Evolutionary conservation across 2,113 vertebrate genomes (phyloP).

Genomic region (Pseudonaja textilis): DNA sequence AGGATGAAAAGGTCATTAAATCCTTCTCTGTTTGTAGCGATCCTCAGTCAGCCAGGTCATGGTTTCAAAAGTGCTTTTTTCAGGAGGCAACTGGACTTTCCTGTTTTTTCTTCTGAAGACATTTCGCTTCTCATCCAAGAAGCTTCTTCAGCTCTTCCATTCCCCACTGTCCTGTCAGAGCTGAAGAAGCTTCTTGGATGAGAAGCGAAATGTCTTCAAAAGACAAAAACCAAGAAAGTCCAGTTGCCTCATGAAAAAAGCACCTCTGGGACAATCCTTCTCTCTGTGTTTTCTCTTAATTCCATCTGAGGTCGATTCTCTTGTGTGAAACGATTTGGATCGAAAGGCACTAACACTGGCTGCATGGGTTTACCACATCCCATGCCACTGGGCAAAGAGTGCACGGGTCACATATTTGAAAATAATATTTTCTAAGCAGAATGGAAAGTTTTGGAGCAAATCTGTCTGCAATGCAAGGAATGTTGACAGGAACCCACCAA

Average conservation of each 20-base stretch:
- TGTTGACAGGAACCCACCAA: neutral
- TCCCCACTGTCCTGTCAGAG: too few relatives aligned
- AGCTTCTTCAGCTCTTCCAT: too few relatives aligned
- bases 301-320: neutral
- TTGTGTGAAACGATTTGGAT: neutral
- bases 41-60: too few relatives aligned
- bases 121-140: too few relatives aligned
- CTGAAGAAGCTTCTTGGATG: too few relatives aligned
- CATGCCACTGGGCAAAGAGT: neutral
- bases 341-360: neutral
- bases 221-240: too few relatives aligned
- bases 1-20: neutral
- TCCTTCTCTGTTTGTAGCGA: neutral
- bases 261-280: too few relatives aligned
- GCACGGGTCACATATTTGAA: neutral
- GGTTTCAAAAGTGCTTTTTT: too few relatives aligned
- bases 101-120: too few relatives aligned
- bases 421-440: neutral
- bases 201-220: too few relatives aligned
- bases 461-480: neutral
- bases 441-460: neutral
- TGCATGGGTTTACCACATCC: neutral
- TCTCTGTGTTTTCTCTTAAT: neutral
- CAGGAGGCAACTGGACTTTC: too few relatives aligned
- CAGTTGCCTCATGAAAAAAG: too few relatives aligned